Conservation (phyloP, 2,113 vertebrate genomes). For the Dermatemys mawii region DNA sequence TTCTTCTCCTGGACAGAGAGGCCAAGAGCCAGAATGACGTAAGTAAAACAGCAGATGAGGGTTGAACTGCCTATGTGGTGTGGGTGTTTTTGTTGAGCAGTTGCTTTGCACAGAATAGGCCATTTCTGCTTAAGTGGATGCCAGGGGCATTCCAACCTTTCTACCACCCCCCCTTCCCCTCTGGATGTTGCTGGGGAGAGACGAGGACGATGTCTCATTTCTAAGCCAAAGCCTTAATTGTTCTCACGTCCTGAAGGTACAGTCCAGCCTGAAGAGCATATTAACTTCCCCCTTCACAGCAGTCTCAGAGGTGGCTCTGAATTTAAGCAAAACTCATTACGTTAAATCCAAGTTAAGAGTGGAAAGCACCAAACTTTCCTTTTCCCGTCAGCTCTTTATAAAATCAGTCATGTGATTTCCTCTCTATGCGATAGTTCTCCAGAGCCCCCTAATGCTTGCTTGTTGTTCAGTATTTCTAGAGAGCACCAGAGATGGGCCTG, state of each 20-base stretch:
- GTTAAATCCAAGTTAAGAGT: not conserved
- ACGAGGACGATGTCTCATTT: not conserved
- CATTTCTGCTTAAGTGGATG: not conserved
- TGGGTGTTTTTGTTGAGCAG: not conserved
- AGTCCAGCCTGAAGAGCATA: not conserved
- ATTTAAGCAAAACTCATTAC: not conserved
- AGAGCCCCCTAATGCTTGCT: too few species aligned
- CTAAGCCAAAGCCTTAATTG: not conserved
- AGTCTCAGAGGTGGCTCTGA: not conserved
- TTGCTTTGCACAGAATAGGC: not conserved
- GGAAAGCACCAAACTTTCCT: not conserved
- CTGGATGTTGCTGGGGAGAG: not conserved
- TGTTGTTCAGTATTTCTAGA: not conserved
- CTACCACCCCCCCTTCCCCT: not conserved
- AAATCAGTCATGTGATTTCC: not conserved
- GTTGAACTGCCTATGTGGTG: not conserved
- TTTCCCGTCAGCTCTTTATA: not conserved
- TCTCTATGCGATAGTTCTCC: too few species aligned
- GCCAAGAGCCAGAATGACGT: not conserved
- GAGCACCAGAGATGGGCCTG: not conserved
- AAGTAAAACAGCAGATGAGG: not conserved
- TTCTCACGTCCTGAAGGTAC: not conserved
- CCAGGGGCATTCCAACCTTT: conserved; percentile 48
- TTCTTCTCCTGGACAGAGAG: not conserved
- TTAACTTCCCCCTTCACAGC: not conserved